Evolutionary conservation across 2,888 invertebrate genomes (phyloP), one percentile per base, ranked within the genome.

Genomic region (Brachypterus glaber): DNA sequence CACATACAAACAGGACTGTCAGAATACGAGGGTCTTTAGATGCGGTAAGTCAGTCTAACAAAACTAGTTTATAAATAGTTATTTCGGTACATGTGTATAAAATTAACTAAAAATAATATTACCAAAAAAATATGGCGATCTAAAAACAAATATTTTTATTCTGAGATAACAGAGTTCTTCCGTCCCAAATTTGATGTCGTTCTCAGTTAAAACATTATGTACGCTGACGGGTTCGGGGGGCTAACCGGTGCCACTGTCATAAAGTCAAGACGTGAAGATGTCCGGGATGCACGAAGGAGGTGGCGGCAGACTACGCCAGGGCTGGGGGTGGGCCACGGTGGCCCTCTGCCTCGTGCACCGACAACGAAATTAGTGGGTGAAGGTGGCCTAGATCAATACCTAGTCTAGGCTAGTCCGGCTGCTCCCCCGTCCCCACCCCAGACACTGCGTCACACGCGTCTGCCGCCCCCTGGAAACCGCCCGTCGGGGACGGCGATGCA

Each of bases 311-410:
- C 41, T n/a, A n/a, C 43, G 43, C 38, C 32, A 42, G 41, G 36
- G 41, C 38, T 36, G 37, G 33, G 37, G 43, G 40, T 40, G 33
- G 39, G 40, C 36, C 35, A 35, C 39, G 29, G 33, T 39, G 40
- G 33, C 39, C 45, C 46, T 39, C 43, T 37, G 40, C 43, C 40
- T 40, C 42, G 43, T 47, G 47, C 50, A 47, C 48, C 54, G 57
- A 51, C 57, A 55, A 59, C 60, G 59, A 62, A 63, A 63, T 63
- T 63, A 63, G 62, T 64, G 62, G 64, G 62, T 63, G 62, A 63
- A 63, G 63, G 62, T 62, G 56, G 60, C 60, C 62, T 60, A 64
- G 64, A 64, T 62, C 62, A 63, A 62, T 64, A 64, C 62, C 59
- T 55, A 57, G 60, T 62, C 64, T 64, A 63, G 63, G 59, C 62